These are phyloP conservation scores for Hymenochirus boettgeri DNA, from an alignment of 2,113 vertebrate genomes.

Conservation along the genomic window DNA sequence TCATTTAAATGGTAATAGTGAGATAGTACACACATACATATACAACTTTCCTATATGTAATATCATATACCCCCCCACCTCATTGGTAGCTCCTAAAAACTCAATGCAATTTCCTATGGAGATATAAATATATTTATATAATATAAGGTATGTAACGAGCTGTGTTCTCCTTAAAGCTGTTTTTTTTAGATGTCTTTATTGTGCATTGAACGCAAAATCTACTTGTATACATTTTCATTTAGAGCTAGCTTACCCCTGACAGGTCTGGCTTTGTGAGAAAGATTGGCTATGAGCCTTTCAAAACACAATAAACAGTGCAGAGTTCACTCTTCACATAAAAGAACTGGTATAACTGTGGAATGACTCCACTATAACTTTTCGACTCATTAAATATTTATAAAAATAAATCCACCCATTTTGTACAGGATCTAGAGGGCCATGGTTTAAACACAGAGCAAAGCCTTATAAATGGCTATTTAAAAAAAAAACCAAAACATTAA, in stretches of 20 bases:
- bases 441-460: constrained; percentile 2
- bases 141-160: too few species aligned
- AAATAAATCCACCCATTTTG: not conserved
- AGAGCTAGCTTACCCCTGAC: not conserved
- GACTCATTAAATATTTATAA: constrained; percentile 4
- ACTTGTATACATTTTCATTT: not conserved
- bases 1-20: too few species aligned
- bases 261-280: not conserved
- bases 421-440: not conserved
- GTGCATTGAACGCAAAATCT: not conserved
- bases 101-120: too few species aligned
- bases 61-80: too few species aligned
- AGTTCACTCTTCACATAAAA: not conserved
- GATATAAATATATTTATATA: too few species aligned
- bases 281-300: not conserved
- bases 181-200: not conserved
- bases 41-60: too few species aligned
- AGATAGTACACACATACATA: too few species aligned
- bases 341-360: not conserved
- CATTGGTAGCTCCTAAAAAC: too few species aligned
- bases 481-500: not conserved
- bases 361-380: not conserved
- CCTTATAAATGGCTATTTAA: not conserved
- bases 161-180: too few species aligned
- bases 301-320: not conserved